Percentiles rank a stretch among this genome's conserved stretches.
Conservation (phyloP, 2,888 invertebrate genomes). For the Phrixothrix hirtus region DNA sequence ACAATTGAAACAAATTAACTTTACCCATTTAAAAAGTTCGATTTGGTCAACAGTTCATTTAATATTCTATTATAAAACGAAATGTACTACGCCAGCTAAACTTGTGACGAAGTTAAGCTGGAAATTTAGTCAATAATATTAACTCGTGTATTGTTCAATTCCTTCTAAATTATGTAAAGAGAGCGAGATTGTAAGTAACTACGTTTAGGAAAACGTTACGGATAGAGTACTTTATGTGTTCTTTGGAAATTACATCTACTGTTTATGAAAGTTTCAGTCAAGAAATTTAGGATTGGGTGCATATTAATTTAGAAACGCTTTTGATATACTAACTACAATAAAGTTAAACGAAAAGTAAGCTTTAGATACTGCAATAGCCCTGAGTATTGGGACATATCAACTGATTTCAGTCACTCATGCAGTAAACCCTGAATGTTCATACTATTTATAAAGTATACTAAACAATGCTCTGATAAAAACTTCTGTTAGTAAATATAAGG, state of each 20-base stretch:
- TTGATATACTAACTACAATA: conserved; percentile 19
- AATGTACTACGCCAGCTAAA: conserved; percentile 19
- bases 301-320: conserved; percentile 29
- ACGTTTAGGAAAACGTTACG: conserved; percentile 10
- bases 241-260: conserved; percentile 27
- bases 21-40: no score
- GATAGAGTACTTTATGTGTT: conserved; percentile 25
- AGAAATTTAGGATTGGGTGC: conserved; percentile 27
- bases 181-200: neutral
- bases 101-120: conserved; percentile 8
- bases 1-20: no score
- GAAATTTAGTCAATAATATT: conserved; percentile 18
- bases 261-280: conserved; percentile 29
- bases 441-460: no score
- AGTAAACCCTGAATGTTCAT: no score
- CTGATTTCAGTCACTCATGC: no score
- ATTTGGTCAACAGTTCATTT: conserved; percentile 10
- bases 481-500: no score
- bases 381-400: no score
- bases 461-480: no score
- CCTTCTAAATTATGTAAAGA: conserved; percentile 4
- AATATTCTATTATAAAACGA: conserved; percentile 12
- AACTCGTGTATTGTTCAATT: conserved; percentile 7
- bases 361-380: no score
- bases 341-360: conserved; percentile 16